Base-by-base conservation (phyloP, 2,797 vertebrate genomes). In the Hydrocynus forskahlii region DNA sequence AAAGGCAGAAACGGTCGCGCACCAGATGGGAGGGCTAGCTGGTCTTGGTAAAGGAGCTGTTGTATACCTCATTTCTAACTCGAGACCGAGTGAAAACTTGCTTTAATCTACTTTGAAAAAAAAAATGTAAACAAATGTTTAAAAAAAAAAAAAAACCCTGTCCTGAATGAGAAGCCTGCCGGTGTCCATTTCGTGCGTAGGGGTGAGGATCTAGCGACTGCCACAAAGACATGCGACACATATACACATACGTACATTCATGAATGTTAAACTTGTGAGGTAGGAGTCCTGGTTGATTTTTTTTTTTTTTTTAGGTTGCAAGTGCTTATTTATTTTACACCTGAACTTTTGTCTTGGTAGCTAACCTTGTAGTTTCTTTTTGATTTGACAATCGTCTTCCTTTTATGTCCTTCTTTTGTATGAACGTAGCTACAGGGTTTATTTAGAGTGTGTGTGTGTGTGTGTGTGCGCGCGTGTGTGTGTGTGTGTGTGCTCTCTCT, bases 21-120 rank as follows among this genome's bases (percentile, higher is more conserved):
- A 76, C 78, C 66, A 91, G 88, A 92, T 89, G 93, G 89, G 90
- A 90, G 80, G 88, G 75, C 90, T 90, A 90, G 92, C 89, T 79
- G 84, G 84, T 74, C 60, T 87, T 91, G 88, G 89, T 91, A 93
- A 93, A 93, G 93, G 93, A 95, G 94, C 95, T 97, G 93, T 96
- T 89, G 93, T 97, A 97, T 98, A 99, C 98, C 97, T 99, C 97
- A 99, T 97, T 97, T 96, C 94, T 96, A 94, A 96, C 96, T 97
- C 92, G 45, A 94, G 92, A 95, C 93, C 85, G 94, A 95, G 95
- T 96, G 91, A 92, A 85, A 94, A 94, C 94, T 95, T 95, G 95
- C 96, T 97, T 96, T 96, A 96, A 96, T 94, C 95, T 95, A 95
- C 94, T 96, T 91, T 93, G 84, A 81, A 90, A 87, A 90, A 78